Evolutionary conservation across 2,888 invertebrate genomes (phyloP), one percentile per base, ranked within the genome.

Genomic region (Sycophila texana): DNA sequence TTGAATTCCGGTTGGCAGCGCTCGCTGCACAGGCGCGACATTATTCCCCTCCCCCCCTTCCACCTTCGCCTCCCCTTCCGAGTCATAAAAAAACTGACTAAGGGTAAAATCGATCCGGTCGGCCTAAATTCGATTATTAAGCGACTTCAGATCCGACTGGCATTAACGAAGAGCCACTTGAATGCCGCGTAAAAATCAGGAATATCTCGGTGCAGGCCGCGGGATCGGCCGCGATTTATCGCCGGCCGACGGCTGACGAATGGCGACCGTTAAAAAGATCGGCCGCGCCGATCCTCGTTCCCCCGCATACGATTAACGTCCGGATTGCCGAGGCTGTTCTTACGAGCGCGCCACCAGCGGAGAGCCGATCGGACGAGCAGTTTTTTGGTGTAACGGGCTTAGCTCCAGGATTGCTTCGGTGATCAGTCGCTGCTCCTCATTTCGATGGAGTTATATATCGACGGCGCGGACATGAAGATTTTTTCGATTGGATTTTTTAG

Each of bases 1-100:
- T 74, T 74, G 74, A 74, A 74, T 74, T 65, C 66, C 66, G 65
- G 74, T 74, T 66, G 74, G 74, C 74, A 74, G 58, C 10, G n/a
- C 7, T n/a, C 47, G 4, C n/a, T 4, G 63, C n/a, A 16, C 18
- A 12, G n/a, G 53, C n/a, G 53, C 5, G 70, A 70, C 57, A 39
- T 18, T 53, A 70, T 57, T 20, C 16, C 14, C 13, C 57, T 12
- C 26, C 12, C 16, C 53, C 20, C 14, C 13, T 39, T 4, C 53
- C 12, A 20, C 53, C 20, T 47, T 51, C 20, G n/a, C 10, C 12
- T 18, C n/a, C 18, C 39, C 39, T 26, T 13, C 57, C 58, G 12
- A n/a, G 16, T 26, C 53, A 13, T 18, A 39, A 16, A 53, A 53
- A 55, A n/a, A 12, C 53, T n/a, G 20, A 20, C 60, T 10, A 12